Conservation (phyloP, 2,888 invertebrate genomes). For the Lasius fuliginosus region DNA sequence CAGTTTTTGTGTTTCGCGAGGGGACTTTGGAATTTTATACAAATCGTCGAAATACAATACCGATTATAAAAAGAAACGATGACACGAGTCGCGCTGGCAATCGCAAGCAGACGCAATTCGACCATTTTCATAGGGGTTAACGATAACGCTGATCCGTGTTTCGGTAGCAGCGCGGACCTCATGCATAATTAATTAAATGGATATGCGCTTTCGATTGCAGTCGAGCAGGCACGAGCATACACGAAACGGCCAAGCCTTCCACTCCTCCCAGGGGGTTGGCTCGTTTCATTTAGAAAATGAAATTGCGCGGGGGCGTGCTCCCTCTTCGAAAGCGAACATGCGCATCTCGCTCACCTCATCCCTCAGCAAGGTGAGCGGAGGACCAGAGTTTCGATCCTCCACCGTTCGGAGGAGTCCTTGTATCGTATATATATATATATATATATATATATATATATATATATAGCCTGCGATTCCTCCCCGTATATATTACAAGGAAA, state of each 20-base stretch:
- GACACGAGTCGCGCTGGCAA: neutral
- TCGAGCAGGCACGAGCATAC: conserved; percentile 66
- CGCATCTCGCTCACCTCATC: conserved; percentile 76
- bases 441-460: neutral
- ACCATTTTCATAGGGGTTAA: conserved; percentile 65
- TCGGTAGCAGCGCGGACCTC: conserved; percentile 72
- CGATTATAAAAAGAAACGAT: conserved; percentile 1
- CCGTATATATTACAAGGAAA: conserved; percentile 58
- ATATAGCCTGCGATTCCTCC: conserved; percentile 38
- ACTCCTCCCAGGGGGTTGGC: conserved; percentile 73
- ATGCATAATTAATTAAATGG: conserved; percentile 84
- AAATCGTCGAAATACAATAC: neutral
- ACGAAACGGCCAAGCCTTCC: conserved; percentile 69
- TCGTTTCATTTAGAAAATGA: conserved; percentile 80
- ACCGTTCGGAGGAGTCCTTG: conserved; percentile 53
- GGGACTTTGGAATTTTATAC: neutral
- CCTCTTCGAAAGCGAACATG: conserved; percentile 76
- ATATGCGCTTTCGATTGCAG: conserved; percentile 79
- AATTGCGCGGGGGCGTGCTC: conserved; percentile 80
- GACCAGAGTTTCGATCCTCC: conserved; percentile 73
- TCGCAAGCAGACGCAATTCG: conserved; percentile 61
- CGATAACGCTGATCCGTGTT: conserved; percentile 66
- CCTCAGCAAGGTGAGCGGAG: conserved; percentile 69
- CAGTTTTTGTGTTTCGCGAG: neutral
- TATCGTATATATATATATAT: neutral